Evolutionary conservation across 2,113 vertebrate genomes (phyloP).

Genomic region (Setophaga kirtlandii): DNA sequence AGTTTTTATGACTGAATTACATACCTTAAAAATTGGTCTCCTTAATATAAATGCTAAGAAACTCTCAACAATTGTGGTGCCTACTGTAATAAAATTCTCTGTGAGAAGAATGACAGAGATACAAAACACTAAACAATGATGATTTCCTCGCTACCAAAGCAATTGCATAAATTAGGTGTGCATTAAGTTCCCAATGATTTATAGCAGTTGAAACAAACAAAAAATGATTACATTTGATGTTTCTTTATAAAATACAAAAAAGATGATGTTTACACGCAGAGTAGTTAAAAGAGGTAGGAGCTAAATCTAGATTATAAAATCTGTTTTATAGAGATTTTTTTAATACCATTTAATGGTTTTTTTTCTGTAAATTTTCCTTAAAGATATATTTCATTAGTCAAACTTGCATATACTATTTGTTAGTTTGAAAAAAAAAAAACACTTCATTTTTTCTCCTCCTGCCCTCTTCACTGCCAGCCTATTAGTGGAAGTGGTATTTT

Average conservation of each 20-base stretch:
- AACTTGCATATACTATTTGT: slow-evolving; percentile 14
- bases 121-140: slow-evolving; percentile 39
- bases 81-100: neutral
- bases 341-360: slow-evolving; percentile 40
- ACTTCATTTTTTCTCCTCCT: neutral
- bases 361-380: slow-evolving; percentile 45
- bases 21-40: slow-evolving; percentile 14
- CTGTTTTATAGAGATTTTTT: slow-evolving; percentile 37
- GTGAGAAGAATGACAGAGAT: slow-evolving; percentile 23
- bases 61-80: neutral
- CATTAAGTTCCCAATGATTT: slow-evolving; percentile 51
- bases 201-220: slow-evolving; percentile 61
- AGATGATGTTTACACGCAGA: slow-evolving; percentile 37
- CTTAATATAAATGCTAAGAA: slow-evolving; percentile 36
- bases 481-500: slow-evolving; percentile 48
- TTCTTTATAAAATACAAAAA: slow-evolving; percentile 61
- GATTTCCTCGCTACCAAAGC: slow-evolving; percentile 42
- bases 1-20: slow-evolving; percentile 5
- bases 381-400: slow-evolving; percentile 23
- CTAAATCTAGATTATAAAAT: slow-evolving; percentile 41
- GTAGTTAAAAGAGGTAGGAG: slow-evolving; percentile 46
- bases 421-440: slow-evolving; percentile 2
- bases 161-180: slow-evolving; percentile 55
- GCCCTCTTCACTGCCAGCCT: neutral
- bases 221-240: slow-evolving; percentile 41